phyloP scores from a whole-genome alignment of 2,113 vertebrate genomes.

The Xiphophorus couchianus region DNA sequence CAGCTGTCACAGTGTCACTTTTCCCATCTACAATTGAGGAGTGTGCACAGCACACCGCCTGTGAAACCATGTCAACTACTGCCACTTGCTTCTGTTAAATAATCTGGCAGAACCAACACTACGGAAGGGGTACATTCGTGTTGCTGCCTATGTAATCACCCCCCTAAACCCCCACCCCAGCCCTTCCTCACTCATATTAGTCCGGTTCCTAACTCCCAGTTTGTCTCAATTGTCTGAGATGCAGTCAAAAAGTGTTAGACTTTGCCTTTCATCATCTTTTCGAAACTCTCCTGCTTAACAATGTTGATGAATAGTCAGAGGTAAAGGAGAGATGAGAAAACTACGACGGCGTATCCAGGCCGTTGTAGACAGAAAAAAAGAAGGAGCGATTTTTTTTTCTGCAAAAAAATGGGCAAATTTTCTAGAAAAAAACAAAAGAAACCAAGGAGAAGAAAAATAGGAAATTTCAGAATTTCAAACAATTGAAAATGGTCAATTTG shows the following conservation, averaged over 20 bases:
- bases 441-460: too few relatives aligned
- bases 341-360: too few relatives aligned
- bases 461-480: too few relatives aligned
- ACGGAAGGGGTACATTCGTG: constrained; percentile 58
- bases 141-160: constrained; percentile 66
- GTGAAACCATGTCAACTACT: constrained; percentile 76
- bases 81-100: constrained; percentile 77
- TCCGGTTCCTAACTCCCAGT: background rate
- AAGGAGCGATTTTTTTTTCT: too few relatives aligned
- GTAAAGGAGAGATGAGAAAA: too few relatives aligned
- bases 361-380: too few relatives aligned
- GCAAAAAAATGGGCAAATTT: too few relatives aligned
- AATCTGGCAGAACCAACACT: constrained; percentile 76
- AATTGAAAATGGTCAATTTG: too few relatives aligned
- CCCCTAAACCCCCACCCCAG: background rate
- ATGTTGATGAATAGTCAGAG: too few relatives aligned
- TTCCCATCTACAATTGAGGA: constrained; percentile 76
- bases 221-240: background rate
- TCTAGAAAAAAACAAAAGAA: too few relatives aligned
- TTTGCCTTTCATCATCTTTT: background rate
- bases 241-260: background rate
- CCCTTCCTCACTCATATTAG: background rate
- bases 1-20: constrained; percentile 79
- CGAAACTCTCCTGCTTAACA: background rate
- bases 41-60: constrained; percentile 72